Conservation (phyloP, 1,140 invertebrate genomes). For the Nasonia longicornis region DNA sequence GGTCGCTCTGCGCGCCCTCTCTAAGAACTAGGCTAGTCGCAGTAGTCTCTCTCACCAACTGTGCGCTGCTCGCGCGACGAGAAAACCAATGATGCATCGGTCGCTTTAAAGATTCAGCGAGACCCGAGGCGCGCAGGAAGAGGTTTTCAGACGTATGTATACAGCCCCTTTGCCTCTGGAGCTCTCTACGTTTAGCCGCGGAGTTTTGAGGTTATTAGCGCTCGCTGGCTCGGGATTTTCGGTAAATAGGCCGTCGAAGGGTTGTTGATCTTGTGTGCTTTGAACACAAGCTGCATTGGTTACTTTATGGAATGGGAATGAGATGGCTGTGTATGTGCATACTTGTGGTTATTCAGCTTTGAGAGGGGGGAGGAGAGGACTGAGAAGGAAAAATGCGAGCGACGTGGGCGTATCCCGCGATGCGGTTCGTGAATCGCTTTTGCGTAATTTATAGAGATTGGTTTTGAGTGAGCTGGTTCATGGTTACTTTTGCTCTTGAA, state of each 20-base stretch:
- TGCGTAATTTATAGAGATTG: no score
- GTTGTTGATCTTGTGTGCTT: no score
- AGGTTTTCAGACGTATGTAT: not conserved
- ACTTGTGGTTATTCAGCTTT: not conserved
- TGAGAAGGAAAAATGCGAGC: no score
- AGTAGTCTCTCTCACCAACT: not conserved
- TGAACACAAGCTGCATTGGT: not conserved
- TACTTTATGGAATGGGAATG: not conserved
- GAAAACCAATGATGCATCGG: not conserved
- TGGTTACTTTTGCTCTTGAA: no score
- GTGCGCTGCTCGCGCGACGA: not conserved
- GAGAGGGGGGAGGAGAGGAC: no score
- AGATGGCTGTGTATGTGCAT: not conserved
- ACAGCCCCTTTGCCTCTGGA: no score
- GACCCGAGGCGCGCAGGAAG: not conserved
- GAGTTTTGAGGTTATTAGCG: not conserved
- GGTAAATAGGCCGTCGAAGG: no score
- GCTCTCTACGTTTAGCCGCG: not conserved
- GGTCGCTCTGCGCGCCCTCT: not conserved
- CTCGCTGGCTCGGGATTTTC: no score
- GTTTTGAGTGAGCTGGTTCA: no score
- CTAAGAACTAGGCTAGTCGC: slow-evolving; percentile 8
- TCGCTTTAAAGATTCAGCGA: not conserved
- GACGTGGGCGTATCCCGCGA: no score
- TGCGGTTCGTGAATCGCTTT: no score